phyloP scores from a whole-genome alignment of 2,797 vertebrate genomes.

The Pitangus sulphuratus region DNA sequence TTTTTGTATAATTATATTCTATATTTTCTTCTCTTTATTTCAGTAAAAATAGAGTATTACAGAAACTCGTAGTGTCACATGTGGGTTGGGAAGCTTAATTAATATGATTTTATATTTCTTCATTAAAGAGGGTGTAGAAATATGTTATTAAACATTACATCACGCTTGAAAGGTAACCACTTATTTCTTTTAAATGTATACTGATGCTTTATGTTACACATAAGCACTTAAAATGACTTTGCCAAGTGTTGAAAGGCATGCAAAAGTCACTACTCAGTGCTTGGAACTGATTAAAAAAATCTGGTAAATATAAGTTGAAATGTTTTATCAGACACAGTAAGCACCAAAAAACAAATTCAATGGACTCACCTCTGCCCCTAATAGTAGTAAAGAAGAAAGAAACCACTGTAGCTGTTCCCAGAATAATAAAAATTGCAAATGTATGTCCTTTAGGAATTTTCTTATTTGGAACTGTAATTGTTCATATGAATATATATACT shows the following conservation, averaged over 20 bases:
- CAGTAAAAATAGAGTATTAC: background rate
- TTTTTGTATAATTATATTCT: background rate
- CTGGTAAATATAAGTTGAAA: background rate
- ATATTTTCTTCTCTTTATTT: background rate
- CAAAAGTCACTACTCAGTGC: background rate
- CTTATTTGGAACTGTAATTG: background rate
- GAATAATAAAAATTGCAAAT: background rate
- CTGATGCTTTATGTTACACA: background rate
- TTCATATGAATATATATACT: background rate
- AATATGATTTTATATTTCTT: background rate
- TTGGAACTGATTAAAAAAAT: constrained; percentile 21
- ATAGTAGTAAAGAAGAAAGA: constrained; percentile 15
- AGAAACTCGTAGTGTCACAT: background rate
- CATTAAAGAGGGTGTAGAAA: background rate
- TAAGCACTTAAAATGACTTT: constrained; percentile 30
- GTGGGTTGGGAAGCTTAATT: background rate
- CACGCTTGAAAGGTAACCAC: background rate
- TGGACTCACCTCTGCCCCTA: background rate
- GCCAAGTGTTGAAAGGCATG: background rate
- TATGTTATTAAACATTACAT: background rate
- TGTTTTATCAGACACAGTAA: constrained; percentile 15
- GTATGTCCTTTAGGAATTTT: background rate
- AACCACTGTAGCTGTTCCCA: background rate
- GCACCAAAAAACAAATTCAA: constrained; percentile 20
- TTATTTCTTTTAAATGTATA: background rate